A percentile compares a stretch with the other conserved stretches of the same genome.
These are phyloP conservation scores for Globia sparganii DNA, from an alignment of 2,888 invertebrate species.

Conservation along the genomic window DNA sequence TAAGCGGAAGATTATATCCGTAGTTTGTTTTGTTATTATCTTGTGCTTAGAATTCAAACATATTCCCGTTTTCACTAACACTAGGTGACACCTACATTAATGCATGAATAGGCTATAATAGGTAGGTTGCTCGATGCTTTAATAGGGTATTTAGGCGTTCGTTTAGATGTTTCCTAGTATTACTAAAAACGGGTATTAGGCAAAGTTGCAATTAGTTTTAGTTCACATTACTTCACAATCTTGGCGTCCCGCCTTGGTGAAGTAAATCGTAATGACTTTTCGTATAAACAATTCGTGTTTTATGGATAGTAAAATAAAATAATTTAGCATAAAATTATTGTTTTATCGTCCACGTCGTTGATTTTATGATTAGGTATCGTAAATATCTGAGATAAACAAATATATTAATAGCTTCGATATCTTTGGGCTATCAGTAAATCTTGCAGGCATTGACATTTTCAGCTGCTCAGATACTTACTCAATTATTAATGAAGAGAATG, in stretches of 20 bases:
- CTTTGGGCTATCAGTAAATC: slow-evolving; percentile 7
- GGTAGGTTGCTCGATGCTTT: not conserved
- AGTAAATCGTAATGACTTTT: not conserved
- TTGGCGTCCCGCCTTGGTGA: not conserved
- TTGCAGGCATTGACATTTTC: not conserved
- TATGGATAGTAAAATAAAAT: slow-evolving; percentile 1
- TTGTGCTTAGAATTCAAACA: not conserved
- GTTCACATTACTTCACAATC: not conserved
- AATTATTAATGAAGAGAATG: not conserved
- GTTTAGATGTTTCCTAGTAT: not conserved
- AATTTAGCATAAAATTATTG: slow-evolving; percentile 22
- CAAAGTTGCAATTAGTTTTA: not conserved
- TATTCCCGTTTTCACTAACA: not conserved
- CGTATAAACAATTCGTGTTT: not conserved
- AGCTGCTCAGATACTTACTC: not conserved
- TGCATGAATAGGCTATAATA: not conserved
- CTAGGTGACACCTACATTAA: not conserved
- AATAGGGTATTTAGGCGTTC: not conserved
- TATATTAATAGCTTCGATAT: slow-evolving; percentile 32
- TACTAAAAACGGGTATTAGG: not conserved
- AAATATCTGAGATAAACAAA: slow-evolving; percentile 35
- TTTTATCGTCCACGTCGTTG: slow-evolving; percentile 26
- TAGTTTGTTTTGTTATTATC: not conserved
- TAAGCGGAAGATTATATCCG: slow-evolving; percentile 13
- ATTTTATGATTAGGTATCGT: slow-evolving; percentile 38